Base-by-base conservation (phyloP, 2,797 vertebrate genomes). In the Tenualosa thibaudeaui region DNA sequence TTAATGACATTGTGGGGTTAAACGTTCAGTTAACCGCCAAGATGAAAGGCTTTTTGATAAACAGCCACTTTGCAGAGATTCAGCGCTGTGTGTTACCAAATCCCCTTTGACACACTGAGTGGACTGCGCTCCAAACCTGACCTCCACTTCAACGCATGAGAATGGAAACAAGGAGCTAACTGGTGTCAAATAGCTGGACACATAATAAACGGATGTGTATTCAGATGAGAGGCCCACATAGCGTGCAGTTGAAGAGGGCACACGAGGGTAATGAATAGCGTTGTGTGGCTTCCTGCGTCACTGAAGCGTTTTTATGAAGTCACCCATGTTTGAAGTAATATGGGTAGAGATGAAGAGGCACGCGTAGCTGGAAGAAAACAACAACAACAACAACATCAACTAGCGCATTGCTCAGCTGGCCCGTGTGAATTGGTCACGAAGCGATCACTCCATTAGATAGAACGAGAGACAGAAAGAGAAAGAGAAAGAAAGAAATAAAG, bases 21-120 rank as follows among this genome's bases (percentile, higher is more conserved):
- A 78, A 78, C 19, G 71, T 78, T 40, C 71, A 78, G 37, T 46
- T 22, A 10, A 78, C 5, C 4, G 17, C 5, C 71, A 46, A 78
- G 71, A 78, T 78, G 71, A 78, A 78, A 78, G 71, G 5, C 22
- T 78, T 75, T 78, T 19, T 46, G 37, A 78, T 78, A 22, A 17
- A 78, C 19, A n/a, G 5, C 12, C 40, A 78, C 46, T 78, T 78
- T 46, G 7, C 40, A 22, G 6, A 19, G 31, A 22, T 9, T 46
- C 71, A 19, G 37, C 71, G 37, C 40, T 5, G 43, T 17, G 5
- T 46, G 37, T 78, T 46, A 19, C 71, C 71, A 78, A 78, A 78
- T 78, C 71, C 71, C 71, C 71, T 22, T 17, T 5, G 71, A 6
- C 71, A 46, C 71, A 46, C 71, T 2, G 12, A 46, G 22, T 2